phyloP scores from a whole-genome alignment of 64 coral and sea anemone species.

The Platygyra sinensis region DNA sequence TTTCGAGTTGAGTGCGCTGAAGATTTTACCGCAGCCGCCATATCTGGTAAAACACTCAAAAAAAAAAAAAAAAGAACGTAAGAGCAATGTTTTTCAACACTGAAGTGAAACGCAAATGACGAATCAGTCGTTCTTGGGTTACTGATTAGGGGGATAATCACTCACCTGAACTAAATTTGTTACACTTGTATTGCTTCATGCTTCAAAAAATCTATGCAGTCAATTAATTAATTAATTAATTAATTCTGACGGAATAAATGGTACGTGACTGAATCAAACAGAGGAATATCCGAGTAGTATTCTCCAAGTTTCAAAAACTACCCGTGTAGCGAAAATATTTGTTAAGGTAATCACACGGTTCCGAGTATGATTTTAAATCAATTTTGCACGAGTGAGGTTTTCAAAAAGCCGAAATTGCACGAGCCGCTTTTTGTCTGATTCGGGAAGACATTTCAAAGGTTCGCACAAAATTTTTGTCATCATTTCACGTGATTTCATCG shows the following conservation, averaged over 20 bases:
- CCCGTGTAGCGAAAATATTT: no score
- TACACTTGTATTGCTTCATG: slow-evolving; percentile 5
- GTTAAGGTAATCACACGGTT: no score
- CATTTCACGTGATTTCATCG: no score
- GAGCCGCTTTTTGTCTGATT: no score
- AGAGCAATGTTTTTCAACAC: not conserved
- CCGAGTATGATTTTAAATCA: no score
- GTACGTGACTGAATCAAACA: not conserved
- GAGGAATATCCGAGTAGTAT: no score
- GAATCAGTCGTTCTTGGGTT: no score
- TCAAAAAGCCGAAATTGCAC: no score
- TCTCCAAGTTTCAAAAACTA: no score
- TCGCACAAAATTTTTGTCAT: no score
- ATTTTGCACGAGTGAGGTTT: no score
- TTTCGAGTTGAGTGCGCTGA: slow-evolving; percentile 3
- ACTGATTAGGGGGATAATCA: not conserved
- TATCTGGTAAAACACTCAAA: slow-evolving; percentile 30
- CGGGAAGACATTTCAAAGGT: no score
- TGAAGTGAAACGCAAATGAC: not conserved
- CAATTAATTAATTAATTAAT: slow-evolving; percentile 11
- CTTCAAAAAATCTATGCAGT: not conserved
- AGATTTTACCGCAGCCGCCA: not conserved
- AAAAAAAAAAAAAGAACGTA: not conserved
- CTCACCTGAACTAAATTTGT: slow-evolving; percentile 17
- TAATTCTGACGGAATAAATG: slow-evolving; percentile 1